Conservation (phyloP, 2,113 vertebrate genomes). For the Malurus alboscapulatus region DNA sequence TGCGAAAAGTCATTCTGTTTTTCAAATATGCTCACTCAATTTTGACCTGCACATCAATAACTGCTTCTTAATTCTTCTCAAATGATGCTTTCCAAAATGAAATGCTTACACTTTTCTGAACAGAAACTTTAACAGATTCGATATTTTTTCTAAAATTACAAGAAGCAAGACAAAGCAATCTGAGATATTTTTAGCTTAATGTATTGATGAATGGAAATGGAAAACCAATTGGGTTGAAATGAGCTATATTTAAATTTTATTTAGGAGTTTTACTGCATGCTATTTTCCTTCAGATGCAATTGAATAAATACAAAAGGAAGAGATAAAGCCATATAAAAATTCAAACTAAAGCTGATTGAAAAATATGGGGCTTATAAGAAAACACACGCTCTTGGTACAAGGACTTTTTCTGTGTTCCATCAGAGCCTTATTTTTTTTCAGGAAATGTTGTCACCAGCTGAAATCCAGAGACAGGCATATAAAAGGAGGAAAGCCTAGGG, state of each 20-base stretch:
- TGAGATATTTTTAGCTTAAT: constrained; percentile 3
- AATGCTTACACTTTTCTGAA: not conserved
- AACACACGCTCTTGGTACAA: not conserved
- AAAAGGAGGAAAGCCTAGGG: not conserved
- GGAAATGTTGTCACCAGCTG: not conserved
- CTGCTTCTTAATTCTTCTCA: constrained; percentile 33
- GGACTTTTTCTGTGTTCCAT: not conserved
- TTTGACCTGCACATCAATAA: constrained; percentile 3
- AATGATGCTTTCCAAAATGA: constrained; percentile 21
- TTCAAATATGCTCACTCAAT: not conserved
- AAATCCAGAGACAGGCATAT: not conserved
- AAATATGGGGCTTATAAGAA: constrained; percentile 18
- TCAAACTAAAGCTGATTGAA: constrained; percentile 12
- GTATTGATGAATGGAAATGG: not conserved
- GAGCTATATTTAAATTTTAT: constrained; percentile 5
- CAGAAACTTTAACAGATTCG: not conserved
- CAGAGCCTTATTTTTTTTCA: not conserved
- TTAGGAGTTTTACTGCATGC: not conserved
- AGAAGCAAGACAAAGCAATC: not conserved
- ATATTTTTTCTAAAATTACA: not conserved
- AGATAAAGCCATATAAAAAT: not conserved
- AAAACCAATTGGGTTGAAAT: not conserved
- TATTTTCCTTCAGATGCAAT: constrained; percentile 24
- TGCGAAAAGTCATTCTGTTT: constrained; percentile 36
- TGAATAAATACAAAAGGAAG: constrained; percentile 27